Conservation (phyloP, 2,888 invertebrate genomes). For the Drosophila quinaria region DNA sequence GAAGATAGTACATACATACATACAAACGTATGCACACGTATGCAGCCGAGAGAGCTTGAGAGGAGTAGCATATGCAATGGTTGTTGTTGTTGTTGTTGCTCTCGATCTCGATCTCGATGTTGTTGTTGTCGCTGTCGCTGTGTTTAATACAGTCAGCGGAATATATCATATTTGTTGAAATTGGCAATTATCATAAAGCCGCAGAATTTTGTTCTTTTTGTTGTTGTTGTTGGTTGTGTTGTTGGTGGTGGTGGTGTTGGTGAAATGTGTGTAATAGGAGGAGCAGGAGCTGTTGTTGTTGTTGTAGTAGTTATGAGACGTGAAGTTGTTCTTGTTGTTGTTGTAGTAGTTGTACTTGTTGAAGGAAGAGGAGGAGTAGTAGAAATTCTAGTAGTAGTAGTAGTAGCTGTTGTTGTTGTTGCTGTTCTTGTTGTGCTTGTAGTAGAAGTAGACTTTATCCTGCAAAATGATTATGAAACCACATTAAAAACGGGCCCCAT, state of each 20-base stretch:
- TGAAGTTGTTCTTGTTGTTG: constrained; percentile 75
- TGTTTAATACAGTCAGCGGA: constrained; percentile 65
- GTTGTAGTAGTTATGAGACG: constrained; percentile 62
- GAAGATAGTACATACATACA: constrained; percentile 23
- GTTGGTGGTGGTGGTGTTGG: constrained; percentile 53
- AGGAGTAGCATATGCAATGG: constrained; percentile 32
- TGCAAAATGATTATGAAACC: constrained; percentile 86
- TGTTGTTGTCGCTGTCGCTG: constrained; percentile 29
- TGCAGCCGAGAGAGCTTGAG: constrained; percentile 23
- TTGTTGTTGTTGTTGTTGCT: constrained; percentile 33
- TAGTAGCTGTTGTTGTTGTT: constrained; percentile 69
- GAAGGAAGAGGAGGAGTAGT: constrained; percentile 84
- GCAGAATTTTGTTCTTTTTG: constrained; percentile 45
- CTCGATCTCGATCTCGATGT: too few species aligned
- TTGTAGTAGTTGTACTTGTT: constrained; percentile 78
- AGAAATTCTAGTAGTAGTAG: constrained; percentile 77
- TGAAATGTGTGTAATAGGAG: constrained; percentile 82
- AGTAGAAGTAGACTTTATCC: constrained; percentile 85
- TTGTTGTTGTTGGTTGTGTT: constrained; percentile 33
- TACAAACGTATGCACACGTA: constrained; percentile 13
- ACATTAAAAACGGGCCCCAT: constrained; percentile 83
- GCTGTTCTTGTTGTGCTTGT: constrained; percentile 82
- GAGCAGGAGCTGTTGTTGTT: constrained; percentile 76
- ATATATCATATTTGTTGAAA: constrained; percentile 76
- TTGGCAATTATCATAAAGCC: constrained; percentile 56